phyloP scores from a whole-genome alignment of 2,113 vertebrate species.

The Anguilla japonica region DNA sequence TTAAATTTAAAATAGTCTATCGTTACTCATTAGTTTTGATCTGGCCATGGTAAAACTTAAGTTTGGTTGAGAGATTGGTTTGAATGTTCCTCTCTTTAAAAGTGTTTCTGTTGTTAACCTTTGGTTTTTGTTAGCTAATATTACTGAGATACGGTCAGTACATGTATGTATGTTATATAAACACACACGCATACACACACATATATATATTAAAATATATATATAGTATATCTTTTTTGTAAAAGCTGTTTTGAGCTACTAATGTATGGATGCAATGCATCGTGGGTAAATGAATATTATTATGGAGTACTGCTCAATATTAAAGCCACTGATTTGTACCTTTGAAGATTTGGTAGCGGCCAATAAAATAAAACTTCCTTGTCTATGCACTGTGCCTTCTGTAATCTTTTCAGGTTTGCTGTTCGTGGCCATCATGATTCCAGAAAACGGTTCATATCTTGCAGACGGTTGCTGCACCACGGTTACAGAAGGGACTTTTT shows the following conservation, averaged over 20 bases:
- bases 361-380: constrained; percentile 77
- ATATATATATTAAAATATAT: constrained; percentile 56
- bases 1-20: constrained; percentile 1
- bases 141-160: constrained; percentile 25
- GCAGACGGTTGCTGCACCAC: neutral
- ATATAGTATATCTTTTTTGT: constrained; percentile 75
- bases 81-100: constrained; percentile 29
- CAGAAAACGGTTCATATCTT: neutral
- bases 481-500: neutral
- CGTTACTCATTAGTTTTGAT: constrained; percentile 17
- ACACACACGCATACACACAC: constrained; percentile 43
- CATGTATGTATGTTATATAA: constrained; percentile 64
- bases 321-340: constrained; percentile 72
- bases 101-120: constrained; percentile 8
- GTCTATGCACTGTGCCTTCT: constrained; percentile 76
- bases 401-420: constrained; percentile 37
- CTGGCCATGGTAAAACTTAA: constrained; percentile 14
- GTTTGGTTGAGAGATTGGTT: constrained; percentile 16
- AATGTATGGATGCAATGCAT: constrained; percentile 81
- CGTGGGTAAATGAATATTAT: constrained; percentile 70
- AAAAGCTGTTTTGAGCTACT: constrained; percentile 76
- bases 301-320: constrained; percentile 47
- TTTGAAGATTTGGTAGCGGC: constrained; percentile 67
- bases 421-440: neutral
- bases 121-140: constrained; percentile 21